Percentiles rank a stretch among this genome's conserved stretches.
phyloP scores from a whole-genome alignment of 1,140 invertebrate species.

The Agrilus planipennis region DNA sequence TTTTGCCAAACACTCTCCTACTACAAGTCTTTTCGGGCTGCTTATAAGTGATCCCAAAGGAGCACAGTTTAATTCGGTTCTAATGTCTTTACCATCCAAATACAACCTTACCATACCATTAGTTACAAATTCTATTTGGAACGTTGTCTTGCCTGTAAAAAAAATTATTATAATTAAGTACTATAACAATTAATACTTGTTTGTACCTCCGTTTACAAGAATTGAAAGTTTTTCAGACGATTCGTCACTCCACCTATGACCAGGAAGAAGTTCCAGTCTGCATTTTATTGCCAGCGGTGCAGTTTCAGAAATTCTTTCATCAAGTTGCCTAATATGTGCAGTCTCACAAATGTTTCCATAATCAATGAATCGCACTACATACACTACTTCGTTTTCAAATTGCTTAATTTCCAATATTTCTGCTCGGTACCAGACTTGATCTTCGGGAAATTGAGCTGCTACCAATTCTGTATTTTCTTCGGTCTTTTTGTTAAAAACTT shows the following conservation, averaged over 20 bases:
- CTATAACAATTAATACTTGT: too few relatives aligned
- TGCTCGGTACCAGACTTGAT: constrained; percentile 52
- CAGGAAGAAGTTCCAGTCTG: constrained; percentile 42
- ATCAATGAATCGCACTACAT: too few relatives aligned
- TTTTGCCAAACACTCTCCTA: too few relatives aligned
- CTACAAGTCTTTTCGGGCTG: constrained; percentile 11
- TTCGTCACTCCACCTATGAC: constrained; percentile 42
- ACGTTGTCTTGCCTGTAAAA: constrained; percentile 16
- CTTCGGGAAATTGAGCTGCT: constrained; percentile 51
- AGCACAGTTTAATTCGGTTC: constrained; percentile 15
- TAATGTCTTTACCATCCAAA: constrained; percentile 20
- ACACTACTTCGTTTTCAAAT: constrained; percentile 44
- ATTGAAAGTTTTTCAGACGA: constrained; percentile 49
- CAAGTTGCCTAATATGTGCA: constrained; percentile 41
- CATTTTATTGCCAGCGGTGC: constrained; percentile 45
- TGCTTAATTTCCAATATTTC: constrained; percentile 39
- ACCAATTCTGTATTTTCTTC: constrained; percentile 41
- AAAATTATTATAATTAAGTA: constrained; percentile 3
- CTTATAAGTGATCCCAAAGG: constrained; percentile 7
- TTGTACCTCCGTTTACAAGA: constrained; percentile 42
- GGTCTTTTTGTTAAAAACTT: constrained; percentile 30
- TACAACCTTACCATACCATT: constrained; percentile 21
- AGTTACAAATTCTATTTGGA: constrained; percentile 21
- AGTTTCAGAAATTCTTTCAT: constrained; percentile 42
- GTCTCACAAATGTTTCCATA: constrained; percentile 50